Percentiles rank a stretch among this genome's conserved stretches.
Conservation (phyloP, 1,140 invertebrate genomes). For the Drosophila gunungcola region DNA sequence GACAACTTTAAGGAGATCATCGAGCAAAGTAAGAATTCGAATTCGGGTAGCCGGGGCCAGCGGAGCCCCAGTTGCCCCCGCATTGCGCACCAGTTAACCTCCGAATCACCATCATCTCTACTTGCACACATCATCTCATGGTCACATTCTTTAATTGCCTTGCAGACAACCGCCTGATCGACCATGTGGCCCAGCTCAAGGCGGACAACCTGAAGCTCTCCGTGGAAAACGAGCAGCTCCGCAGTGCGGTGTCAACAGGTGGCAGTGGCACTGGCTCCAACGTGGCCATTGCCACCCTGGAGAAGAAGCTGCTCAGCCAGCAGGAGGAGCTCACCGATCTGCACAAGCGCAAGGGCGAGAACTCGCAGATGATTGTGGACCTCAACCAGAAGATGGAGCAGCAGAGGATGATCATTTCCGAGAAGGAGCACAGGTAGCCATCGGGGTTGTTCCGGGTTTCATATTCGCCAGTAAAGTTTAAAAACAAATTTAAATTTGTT, state of each 20-base stretch:
- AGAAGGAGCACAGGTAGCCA: conserved; percentile 90
- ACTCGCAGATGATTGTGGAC: conserved; percentile 96
- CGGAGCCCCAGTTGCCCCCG: conserved; percentile 3
- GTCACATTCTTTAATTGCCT: conserved; percentile 28
- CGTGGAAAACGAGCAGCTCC: conserved; percentile 93
- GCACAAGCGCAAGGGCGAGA: conserved; percentile 94
- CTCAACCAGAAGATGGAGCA: conserved; percentile 94
- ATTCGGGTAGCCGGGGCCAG: background rate
- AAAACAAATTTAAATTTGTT: background rate
- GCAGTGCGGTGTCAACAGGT: conserved; percentile 84
- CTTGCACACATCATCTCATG: background rate
- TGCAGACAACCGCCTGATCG: conserved; percentile 94
- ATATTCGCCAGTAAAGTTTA: background rate
- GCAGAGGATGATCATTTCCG: conserved; percentile 90
- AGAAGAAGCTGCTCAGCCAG: conserved; percentile 93
- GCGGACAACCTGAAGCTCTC: conserved; percentile 93
- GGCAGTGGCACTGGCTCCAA: conserved; percentile 69
- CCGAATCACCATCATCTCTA: conserved; percentile 7
- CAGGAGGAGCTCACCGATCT: conserved; percentile 97
- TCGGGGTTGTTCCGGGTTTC: background rate
- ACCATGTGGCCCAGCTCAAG: conserved; percentile 91
- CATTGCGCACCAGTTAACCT: conserved; percentile 18
- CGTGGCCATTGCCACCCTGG: conserved; percentile 87
- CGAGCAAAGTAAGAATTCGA: conserved; percentile 86
- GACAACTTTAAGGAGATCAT: conserved; percentile 88